Base-by-base conservation (phyloP, 2,113 vertebrate genomes). In the Scomber scombrus region DNA sequence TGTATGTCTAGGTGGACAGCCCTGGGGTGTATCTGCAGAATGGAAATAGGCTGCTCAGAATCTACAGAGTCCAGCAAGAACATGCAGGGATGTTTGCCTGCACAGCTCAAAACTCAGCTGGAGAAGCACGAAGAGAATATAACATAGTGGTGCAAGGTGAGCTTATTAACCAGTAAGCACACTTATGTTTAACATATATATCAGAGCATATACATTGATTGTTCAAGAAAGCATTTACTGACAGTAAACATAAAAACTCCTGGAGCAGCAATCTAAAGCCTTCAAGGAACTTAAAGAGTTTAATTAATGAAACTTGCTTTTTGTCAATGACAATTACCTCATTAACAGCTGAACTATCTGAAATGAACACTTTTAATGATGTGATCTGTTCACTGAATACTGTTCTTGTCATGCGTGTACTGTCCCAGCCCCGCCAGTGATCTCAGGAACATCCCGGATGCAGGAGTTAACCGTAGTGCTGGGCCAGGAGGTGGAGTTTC, bases 41-140 rank as follows among this genome's bases (percentile, higher is more conserved):
- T 2, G 93, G 92, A 10, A 92, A 95, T 7, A 88, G 87, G 61
- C 82, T 95, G 58, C 92, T 97, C 45, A 91, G 94, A 57, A 95
- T 97, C 60, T 94, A 94, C 80, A 89, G 91, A 63, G 85, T 96
- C 72, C 95, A 94, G 77, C 89, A 88, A 40, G 85, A 92, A 11
- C 95, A 97, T 13, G 85, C 95, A 0, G 97, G 96, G 46, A 86
- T 90, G 71, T 97, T 96, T 80, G 82, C 90, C 65, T 97, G 97
- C 88, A 89, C 23, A 8, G 96, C 95, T 0, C 86, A 92, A 71
- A 97, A 96, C 92, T 90, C 89, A 4, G 96, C 95, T 0, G 97
- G 97, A 19, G 88, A 93, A 0, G 88, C 91, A 11, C 92, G 73
- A 43, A 94, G 90, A 66, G 85, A 94, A 73, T 96, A 95, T 29